Evolutionary conservation across 1,140 invertebrate genomes (phyloP).

Genomic region (Temnothorax longispinosus): DNA sequence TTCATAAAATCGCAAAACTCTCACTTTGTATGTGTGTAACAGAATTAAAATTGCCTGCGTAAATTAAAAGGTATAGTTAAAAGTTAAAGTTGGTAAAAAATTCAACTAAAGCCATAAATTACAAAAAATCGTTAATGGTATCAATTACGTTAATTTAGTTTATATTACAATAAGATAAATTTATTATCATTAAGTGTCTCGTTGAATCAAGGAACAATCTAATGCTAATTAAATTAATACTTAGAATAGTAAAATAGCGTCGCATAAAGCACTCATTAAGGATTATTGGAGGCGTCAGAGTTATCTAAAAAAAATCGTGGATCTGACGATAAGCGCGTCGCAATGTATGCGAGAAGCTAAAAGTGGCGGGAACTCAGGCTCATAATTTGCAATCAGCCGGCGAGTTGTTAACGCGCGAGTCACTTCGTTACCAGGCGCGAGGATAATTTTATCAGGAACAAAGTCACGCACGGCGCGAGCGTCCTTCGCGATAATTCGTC

Average conservation of each 20-base stretch:
- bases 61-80: neutral
- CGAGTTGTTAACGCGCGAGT: constrained; percentile 48
- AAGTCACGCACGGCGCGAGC: constrained; percentile 44
- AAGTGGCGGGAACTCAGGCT: neutral
- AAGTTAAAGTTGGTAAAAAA: neutral
- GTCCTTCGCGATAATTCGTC: constrained; percentile 58
- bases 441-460: constrained; percentile 52
- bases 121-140: neutral
- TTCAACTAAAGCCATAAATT: neutral
- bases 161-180: neutral
- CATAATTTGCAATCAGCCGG: constrained; percentile 51
- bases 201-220: neutral
- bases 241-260: neutral
- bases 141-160: neutral
- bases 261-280: neutral
- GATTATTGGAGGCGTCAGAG: neutral
- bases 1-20: neutral
- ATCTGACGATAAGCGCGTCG: constrained; percentile 28
- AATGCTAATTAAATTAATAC: constrained; percentile 18
- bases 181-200: neutral
- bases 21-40: too few relatives aligned
- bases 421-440: constrained; percentile 47
- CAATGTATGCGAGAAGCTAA: neutral
- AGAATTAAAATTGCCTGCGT: neutral
- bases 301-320: constrained; percentile 16